Base-by-base conservation (phyloP, 2,113 vertebrate species). In the Bubo blakistoni region DNA sequence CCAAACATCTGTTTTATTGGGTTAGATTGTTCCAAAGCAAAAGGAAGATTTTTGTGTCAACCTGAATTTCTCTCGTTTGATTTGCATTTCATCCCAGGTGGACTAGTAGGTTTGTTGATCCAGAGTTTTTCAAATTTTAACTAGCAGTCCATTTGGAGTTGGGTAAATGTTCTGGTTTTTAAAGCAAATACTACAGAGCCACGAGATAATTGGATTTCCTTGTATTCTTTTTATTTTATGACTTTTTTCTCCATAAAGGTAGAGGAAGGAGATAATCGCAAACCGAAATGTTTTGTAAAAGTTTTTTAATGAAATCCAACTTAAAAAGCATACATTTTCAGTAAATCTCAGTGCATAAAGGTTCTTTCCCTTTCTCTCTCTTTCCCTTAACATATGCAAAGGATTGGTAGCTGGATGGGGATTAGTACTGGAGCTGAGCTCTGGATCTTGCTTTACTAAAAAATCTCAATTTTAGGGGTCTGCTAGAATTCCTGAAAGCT, bases 1-100 rank as follows among this genome's bases (percentile, higher is more conserved):
- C 96, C 96, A 98, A 98, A 98, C 96, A 98, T 98, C 96, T 86
- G n/a, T 95, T 95, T 95, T 98, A 83, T 96, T 58, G 29, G 3
- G 9, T 94, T 97, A 97, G 94, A 97, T 97, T 97, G 95, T 97
- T 98, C 82, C 90, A 95, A 96, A 97, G 95, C 89, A 96, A 88
- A 91, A 95, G 89, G 95, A 97, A 97, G 67, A 29, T 27, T 93
- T 97, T 96, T 97, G 73, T 55, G 46, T 91, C 13, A 9, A 70
- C 90, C 72, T 93, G 83, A 96, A 76, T 90, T 91, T 94, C 80
- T 95, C 38, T 90, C 66, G 91, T 90, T 94, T 98, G 94, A 91
- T 96, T 97, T 95, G 54, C 34, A 74, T 96, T 97, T 97, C 30
- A 51, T 65, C 47, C 42, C 62, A 84, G 8, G 30, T 78, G 38